Percentiles rank a stretch among this genome's conserved stretches.
Evolutionary conservation across 2,888 invertebrate species (phyloP).

Genomic region (Camptogramma bilineatum): DNA sequence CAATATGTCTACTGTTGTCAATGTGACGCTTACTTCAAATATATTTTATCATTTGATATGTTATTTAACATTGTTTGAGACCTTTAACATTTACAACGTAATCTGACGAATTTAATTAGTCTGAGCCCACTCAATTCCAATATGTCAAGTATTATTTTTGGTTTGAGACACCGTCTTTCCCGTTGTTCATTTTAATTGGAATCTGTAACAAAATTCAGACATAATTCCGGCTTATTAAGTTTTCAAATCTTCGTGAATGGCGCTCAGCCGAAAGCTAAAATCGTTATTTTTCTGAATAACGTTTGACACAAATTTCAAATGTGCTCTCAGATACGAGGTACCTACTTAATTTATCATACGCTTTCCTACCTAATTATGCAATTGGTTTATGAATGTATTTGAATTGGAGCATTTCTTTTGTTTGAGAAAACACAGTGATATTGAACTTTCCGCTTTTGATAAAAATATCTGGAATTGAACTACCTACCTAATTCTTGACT

Average conservation of each 20-base stretch:
- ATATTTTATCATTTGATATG: background rate
- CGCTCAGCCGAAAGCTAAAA: background rate
- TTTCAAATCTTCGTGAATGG: background rate
- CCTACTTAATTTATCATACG: background rate
- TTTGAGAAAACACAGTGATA: background rate
- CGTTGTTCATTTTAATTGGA: conserved; percentile 1
- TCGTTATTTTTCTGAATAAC: background rate
- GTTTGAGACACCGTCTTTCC: background rate
- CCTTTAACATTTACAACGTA: background rate
- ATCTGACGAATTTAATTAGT: background rate
- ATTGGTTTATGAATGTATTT: background rate
- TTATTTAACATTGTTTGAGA: background rate
- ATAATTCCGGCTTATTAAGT: background rate
- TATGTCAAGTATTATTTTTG: background rate
- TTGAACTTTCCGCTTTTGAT: background rate
- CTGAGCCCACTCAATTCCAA: background rate
- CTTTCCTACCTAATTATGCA: too few species aligned
- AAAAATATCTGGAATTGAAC: too few species aligned
- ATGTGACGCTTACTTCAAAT: too few species aligned
- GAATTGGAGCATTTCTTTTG: background rate
- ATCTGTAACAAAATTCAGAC: background rate
- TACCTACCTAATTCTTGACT: too few species aligned
- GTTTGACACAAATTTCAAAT: background rate
- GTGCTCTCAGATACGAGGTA: background rate
- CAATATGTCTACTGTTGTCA: too few species aligned